Conservation (phyloP, 2,888 invertebrate species). For the Pristionchus exspectatus region DNA sequence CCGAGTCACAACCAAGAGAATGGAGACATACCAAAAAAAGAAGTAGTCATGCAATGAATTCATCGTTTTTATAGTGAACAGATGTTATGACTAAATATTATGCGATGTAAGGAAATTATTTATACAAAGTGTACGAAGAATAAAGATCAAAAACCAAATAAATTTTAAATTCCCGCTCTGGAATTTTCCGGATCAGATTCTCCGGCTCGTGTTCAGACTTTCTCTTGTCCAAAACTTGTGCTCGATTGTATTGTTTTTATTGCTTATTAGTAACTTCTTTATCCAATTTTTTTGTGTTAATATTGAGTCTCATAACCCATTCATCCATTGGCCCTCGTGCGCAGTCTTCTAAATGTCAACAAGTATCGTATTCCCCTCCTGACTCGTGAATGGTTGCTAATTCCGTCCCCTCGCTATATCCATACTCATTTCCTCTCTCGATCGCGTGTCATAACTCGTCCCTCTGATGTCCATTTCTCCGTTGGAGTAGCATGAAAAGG, state of each 20-base stretch:
- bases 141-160: neutral
- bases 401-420: neutral
- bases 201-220: neutral
- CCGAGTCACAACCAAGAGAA: constrained; percentile 42
- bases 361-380: constrained; percentile 36
- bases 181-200: neutral
- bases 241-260: neutral
- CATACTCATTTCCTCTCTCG: constrained; percentile 37
- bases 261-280: neutral
- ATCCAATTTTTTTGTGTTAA: neutral
- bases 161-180: neutral
- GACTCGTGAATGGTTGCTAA: constrained; percentile 38
- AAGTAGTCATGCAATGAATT: neutral
- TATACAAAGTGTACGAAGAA: neutral
- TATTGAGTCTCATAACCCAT: neutral
- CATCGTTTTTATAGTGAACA: neutral
- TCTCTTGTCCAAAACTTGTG: neutral
- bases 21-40: constrained; percentile 25
- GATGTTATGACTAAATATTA: neutral
- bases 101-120: neutral
- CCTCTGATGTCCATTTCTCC: neutral
- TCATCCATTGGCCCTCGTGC: neutral
- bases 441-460: constrained; percentile 41
- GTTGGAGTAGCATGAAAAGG: constrained; percentile 28
- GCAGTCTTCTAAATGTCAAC: constrained; percentile 12